A percentile compares a stretch with the other conserved stretches of the same genome.
Conservation (phyloP, 2,888 invertebrate genomes). For the Euzophera pinguis region DNA sequence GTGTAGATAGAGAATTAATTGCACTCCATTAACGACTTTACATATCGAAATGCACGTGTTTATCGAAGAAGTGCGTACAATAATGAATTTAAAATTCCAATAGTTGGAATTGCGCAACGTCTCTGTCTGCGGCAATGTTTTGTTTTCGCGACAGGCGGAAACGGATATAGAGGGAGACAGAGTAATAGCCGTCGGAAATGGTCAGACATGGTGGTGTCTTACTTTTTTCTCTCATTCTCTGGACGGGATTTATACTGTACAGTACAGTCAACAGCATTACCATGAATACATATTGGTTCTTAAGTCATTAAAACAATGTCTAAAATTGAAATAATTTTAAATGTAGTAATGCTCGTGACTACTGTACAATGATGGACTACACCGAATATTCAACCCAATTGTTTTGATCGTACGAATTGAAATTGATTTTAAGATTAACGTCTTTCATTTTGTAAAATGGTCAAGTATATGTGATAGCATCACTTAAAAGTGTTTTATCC, state of each 20-base stretch:
- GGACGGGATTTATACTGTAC: conserved; percentile 74
- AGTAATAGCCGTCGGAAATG: conserved; percentile 80
- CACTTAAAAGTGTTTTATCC: conserved; percentile 23
- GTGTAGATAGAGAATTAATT: too few relatives aligned
- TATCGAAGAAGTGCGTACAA: too few relatives aligned
- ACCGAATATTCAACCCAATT: conserved; percentile 31
- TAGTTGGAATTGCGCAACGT: conserved; percentile 25
- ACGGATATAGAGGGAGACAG: conserved; percentile 79
- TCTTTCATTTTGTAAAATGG: conserved; percentile 20
- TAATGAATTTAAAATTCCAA: not conserved
- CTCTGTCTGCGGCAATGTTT: conserved; percentile 60
- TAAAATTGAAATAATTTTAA: too few relatives aligned
- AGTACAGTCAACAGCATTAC: too few relatives aligned
- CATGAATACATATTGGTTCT: too few relatives aligned
- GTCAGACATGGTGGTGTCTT: conserved; percentile 76
- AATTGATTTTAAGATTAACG: conserved; percentile 11
- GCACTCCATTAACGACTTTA: too few relatives aligned
- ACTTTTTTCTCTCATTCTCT: conserved; percentile 66
- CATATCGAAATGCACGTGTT: too few relatives aligned
- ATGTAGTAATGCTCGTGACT: too few relatives aligned
- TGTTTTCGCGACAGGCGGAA: conserved; percentile 77
- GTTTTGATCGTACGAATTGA: conserved; percentile 18
- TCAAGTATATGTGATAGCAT: conserved; percentile 38
- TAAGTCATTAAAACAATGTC: too few relatives aligned
- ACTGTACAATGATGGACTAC: conserved; percentile 40